Percentiles rank a stretch among this genome's conserved stretches.
Evolutionary conservation across 2,797 vertebrate genomes (phyloP).

Genomic region (Esox lucius): DNA sequence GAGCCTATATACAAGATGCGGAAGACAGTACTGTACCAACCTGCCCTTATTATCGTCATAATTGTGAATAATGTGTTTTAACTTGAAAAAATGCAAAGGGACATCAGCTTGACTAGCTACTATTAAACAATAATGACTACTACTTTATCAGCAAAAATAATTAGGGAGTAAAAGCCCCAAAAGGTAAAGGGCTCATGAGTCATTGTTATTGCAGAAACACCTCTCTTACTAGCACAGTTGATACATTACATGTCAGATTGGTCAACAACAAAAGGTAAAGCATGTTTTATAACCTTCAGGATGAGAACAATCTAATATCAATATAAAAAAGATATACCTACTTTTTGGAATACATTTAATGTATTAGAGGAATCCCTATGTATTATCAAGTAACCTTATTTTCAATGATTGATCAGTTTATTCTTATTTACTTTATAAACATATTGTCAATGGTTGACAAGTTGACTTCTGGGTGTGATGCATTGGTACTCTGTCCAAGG

Average conservation of each 20-base stretch:
- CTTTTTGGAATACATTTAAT: no score
- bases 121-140: not conserved
- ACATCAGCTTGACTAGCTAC: not conserved
- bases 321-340: no score
- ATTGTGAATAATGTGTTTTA: not conserved
- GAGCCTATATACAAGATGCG: not conserved
- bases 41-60: not conserved
- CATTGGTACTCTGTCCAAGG: no score
- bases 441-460: no score
- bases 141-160: not conserved
- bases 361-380: no score
- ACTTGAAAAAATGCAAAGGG: not conserved
- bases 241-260: not conserved
- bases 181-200: not conserved
- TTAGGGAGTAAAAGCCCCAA: not conserved
- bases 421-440: no score
- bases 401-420: no score
- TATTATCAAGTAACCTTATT: no score
- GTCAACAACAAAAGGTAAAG: not conserved
- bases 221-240: not conserved
- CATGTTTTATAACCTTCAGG: not conserved
- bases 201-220: not conserved
- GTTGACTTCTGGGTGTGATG: no score
- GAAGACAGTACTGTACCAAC: not conserved
- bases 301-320: no score